Evolutionary conservation across 2,888 invertebrate genomes (phyloP).

Genomic region (Eledona agricola): DNA sequence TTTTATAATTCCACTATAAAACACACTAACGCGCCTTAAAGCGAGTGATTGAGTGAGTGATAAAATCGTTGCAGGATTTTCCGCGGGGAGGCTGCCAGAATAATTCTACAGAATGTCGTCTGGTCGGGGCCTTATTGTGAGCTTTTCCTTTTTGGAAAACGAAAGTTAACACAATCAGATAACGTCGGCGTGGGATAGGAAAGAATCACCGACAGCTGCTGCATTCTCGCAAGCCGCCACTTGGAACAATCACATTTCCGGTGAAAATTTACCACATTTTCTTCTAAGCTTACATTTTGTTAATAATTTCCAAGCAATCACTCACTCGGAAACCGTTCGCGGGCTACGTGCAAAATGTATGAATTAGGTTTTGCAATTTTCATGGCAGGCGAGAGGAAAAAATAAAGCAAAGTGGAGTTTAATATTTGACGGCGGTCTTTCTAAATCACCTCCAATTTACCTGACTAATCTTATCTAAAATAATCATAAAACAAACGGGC

Average conservation of each 20-base stretch:
- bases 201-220: slow-evolving; percentile 30
- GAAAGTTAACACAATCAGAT: slow-evolving; percentile 25
- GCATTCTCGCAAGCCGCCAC: slow-evolving; percentile 25
- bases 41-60: too few species aligned
- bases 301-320: slow-evolving; percentile 36
- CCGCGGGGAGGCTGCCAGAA: too few species aligned
- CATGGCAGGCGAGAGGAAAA: not conserved
- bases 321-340: slow-evolving; percentile 21
- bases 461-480: too few species aligned
- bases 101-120: too few species aligned
- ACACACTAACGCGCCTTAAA: too few species aligned
- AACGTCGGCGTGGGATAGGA: slow-evolving; percentile 21
- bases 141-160: slow-evolving; percentile 16
- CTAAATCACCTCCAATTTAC: too few species aligned
- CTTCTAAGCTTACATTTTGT: slow-evolving; percentile 25
- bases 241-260: slow-evolving; percentile 34
- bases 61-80: too few species aligned
- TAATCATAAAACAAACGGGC: too few species aligned
- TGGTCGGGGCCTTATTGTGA: too few species aligned
- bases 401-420: too few species aligned
- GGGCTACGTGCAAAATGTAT: slow-evolving; percentile 27
- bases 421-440: too few species aligned
- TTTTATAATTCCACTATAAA: slow-evolving; percentile 2
- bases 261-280: slow-evolving; percentile 25
- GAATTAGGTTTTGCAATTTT: slow-evolving; percentile 18